These are phyloP conservation scores for Incurvaria masculella DNA, from an alignment of 2,888 invertebrate genomes.

Conservation along the genomic window DNA sequence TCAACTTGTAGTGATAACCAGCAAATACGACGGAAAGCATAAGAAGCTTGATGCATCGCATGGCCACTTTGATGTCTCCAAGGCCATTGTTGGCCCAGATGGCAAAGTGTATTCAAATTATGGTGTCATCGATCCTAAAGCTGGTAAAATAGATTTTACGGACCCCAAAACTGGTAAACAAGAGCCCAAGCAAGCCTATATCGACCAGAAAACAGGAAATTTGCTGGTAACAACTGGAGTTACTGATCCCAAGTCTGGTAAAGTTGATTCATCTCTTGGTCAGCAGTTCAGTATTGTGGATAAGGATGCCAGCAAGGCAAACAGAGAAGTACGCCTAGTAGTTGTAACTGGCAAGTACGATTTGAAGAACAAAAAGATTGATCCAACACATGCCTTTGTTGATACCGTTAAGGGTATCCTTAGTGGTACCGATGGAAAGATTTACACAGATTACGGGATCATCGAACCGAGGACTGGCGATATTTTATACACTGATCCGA, in stretches of 20 bases:
- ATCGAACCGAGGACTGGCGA: conserved; percentile 61
- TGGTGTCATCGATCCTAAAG: conserved; percentile 62
- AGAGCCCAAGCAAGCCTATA: conserved; percentile 63
- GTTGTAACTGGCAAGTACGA: conserved; percentile 61
- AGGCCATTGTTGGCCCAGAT: conserved; percentile 57
- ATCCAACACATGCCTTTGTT: conserved; percentile 52
- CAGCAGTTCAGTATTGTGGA: conserved; percentile 66
- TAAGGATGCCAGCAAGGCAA: conserved; percentile 64
- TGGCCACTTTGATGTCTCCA: conserved; percentile 54
- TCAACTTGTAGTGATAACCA: conserved; percentile 58
- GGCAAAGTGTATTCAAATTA: conserved; percentile 60
- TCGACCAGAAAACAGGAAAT: conserved; percentile 69
- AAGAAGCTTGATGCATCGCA: conserved; percentile 47
- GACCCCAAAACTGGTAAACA: conserved; percentile 64
- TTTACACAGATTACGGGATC: conserved; percentile 59
- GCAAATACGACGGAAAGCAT: conserved; percentile 59
- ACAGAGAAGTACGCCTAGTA: conserved; percentile 56
- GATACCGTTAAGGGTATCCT: conserved; percentile 46
- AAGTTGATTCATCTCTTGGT: conserved; percentile 62
- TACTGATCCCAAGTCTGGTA: conserved; percentile 63
- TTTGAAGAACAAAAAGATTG: conserved; percentile 47
- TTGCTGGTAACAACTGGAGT: conserved; percentile 62
- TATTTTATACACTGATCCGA: conserved; percentile 39
- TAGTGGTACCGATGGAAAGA: conserved; percentile 61
- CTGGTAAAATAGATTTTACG: conserved; percentile 59